Base-by-base conservation (phyloP, 2,888 invertebrate species). In the Epinotia bilunana region DNA sequence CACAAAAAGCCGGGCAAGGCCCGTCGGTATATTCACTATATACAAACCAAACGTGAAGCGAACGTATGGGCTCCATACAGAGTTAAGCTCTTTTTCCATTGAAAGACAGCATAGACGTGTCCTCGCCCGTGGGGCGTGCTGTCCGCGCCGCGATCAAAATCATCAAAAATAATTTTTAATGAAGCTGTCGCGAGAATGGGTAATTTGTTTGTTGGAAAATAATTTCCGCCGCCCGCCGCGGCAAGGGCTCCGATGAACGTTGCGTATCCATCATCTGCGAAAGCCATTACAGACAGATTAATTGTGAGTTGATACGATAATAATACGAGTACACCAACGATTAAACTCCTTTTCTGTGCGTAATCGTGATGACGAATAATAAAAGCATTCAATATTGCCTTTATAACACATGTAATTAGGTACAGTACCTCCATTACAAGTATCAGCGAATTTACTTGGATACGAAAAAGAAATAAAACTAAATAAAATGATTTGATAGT, bases 1-100 rank as follows among this genome's bases (percentile, higher is more conserved):
- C 81, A 90, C 89, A 90, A 91, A 91, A 90, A 89, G 86, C 87
- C 81, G 83, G 78, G 74, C 74, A 62, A 57, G 74, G 62, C 53
- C 83, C 85, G 86, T 85, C 86, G 84, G 84, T 83, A 84, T 89
- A 84, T 89, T 58, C n/a, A 58, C 23, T 57, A 28, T 46, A 11
- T 16, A 58, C 46, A 33, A 28, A n/a, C 46, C n/a, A 69, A 69
- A 60, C 23, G 69, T 60, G 4, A 23, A 11, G 28, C 23, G 43
- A 57, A 23, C 58, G n/a, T 69, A 23, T 58, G 20, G 58, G 28
- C 9, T 23, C 12, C 23, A 23, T 69, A 69, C 11, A 46, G n/a
- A 1, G 69, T 28, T 69, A 57, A 20, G 43, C 23, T 46, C 0
- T 60, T 69, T 60, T 60, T n/a, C 23, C 28, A 3, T 60, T 5